These are phyloP conservation scores for Spondyliosoma cantharus DNA, from an alignment of 2,797 vertebrate species.

Conservation along the genomic window DNA sequence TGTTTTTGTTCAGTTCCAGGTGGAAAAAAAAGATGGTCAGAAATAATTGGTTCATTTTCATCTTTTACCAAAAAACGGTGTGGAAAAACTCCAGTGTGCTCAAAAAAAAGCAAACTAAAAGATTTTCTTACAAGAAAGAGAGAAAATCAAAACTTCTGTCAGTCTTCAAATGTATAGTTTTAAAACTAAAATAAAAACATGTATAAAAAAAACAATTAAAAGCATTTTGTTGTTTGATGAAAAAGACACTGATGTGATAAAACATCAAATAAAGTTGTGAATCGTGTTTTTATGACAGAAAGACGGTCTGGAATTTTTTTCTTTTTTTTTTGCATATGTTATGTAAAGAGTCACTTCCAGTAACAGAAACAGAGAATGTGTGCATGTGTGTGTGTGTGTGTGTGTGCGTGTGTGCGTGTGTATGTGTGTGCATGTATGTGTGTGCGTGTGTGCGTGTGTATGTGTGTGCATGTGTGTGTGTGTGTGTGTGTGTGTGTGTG, in stretches of 20 bases:
- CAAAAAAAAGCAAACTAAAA: not conserved
- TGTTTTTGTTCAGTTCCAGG: too few species aligned
- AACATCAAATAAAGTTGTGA: not conserved
- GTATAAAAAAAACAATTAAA: not conserved
- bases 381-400: too few species aligned
- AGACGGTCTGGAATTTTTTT: too few species aligned
- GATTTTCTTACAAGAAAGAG: not conserved
- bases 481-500: too few species aligned
- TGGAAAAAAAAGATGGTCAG: too few species aligned
- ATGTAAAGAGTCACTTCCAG: conserved; percentile 39
- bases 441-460: too few species aligned
- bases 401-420: too few species aligned
- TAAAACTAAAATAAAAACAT: not conserved
- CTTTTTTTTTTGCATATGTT: not conserved
- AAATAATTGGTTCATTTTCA: not conserved
- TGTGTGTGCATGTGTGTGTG: too few species aligned
- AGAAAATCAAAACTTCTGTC: not conserved
- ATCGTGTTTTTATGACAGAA: not conserved
- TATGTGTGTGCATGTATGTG: too few species aligned
- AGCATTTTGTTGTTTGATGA: not conserved
- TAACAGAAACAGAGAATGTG: not conserved
- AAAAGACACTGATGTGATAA: not conserved
- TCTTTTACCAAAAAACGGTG: not conserved
- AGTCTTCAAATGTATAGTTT: too few species aligned
- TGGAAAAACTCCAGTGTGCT: not conserved